Base-by-base conservation (phyloP, 1,140 invertebrate species). In the Acyrthosiphon pisum region DNA sequence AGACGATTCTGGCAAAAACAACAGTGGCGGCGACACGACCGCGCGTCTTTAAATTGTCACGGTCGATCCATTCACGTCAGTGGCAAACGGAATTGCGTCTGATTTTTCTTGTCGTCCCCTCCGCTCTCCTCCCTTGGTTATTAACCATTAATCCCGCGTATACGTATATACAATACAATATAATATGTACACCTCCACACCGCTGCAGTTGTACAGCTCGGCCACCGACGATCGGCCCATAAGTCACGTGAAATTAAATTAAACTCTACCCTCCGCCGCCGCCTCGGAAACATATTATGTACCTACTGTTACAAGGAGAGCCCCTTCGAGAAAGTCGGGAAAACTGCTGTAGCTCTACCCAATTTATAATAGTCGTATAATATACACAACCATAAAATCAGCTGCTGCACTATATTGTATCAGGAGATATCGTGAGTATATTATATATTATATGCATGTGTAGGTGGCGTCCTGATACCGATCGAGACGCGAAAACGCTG, bases 201-300 rank as follows among this genome's bases (percentile, higher is more conserved):
- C 48, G 7, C 46, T 11, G 46, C 46, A 48, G 46, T 48, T 68
- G 68, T 35, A 83, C 81, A 83, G 68, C n/a, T 26, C n/a, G 22
- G 22, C 68, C 44, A 20, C 46, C 22, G n/a, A 83, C 76, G 76
- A 92, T 92, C 91, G 91, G 76, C 46, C 37, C 91, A 92, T 92
- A 92, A 92, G 91, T 92, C 91, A 92, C 76, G 46, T n/a, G 76
- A 92, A 92, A 92, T 92, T 92, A 92, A 92, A 92, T 92, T 92
- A 92, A 92, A 92, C 88, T n/a, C 60, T 41, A 35, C 91, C 90
- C 90, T 41, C 91, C 46, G 30, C 23, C 76, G 76, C 22, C 7
- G 22, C n/a, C 1, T 9, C 9, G 88, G 8, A 50, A 35, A 89
- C 41, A 86, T 83, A 41, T 41, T 37, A 37, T 83, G 23, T 23